A percentile compares a stretch with the other conserved stretches of the same genome.
phyloP scores from a whole-genome alignment of 2,113 vertebrate species.

The Salminus brasiliensis region DNA sequence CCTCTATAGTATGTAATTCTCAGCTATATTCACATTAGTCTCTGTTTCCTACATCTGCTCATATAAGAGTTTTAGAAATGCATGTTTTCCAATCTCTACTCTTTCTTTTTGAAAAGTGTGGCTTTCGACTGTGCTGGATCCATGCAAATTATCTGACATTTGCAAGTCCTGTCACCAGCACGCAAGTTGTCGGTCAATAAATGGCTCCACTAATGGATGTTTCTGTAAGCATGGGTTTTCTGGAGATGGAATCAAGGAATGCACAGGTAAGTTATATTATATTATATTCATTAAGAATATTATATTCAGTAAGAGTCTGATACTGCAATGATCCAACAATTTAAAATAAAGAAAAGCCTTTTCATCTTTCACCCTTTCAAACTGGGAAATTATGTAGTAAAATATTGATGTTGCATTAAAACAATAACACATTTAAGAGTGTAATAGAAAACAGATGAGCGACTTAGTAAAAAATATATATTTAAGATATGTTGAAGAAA shows the following conservation, averaged over 20 bases:
- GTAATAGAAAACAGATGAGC: neutral
- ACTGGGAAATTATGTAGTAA: neutral
- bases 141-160: constrained; percentile 66
- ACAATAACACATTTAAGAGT: neutral
- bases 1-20: too few species aligned
- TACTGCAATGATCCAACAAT: neutral
- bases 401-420: neutral
- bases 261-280: constrained; percentile 64
- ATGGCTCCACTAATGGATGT: constrained; percentile 63
- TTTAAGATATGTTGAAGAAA: neutral
- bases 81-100: neutral
- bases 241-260: constrained; percentile 69
- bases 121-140: constrained; percentile 73
- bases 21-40: too few species aligned
- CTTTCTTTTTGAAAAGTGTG: constrained; percentile 68
- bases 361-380: neutral
- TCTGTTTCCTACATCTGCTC: too few species aligned
- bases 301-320: neutral
- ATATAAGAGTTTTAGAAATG: too few species aligned
- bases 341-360: neutral
- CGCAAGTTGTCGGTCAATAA: constrained; percentile 61
- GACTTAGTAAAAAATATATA: too few species aligned
- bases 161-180: constrained; percentile 68
- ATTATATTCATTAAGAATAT: too few species aligned
- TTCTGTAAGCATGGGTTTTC: constrained; percentile 72